phyloP scores from a whole-genome alignment of 1,140 invertebrate species.

The Zaprionus capensis region DNA sequence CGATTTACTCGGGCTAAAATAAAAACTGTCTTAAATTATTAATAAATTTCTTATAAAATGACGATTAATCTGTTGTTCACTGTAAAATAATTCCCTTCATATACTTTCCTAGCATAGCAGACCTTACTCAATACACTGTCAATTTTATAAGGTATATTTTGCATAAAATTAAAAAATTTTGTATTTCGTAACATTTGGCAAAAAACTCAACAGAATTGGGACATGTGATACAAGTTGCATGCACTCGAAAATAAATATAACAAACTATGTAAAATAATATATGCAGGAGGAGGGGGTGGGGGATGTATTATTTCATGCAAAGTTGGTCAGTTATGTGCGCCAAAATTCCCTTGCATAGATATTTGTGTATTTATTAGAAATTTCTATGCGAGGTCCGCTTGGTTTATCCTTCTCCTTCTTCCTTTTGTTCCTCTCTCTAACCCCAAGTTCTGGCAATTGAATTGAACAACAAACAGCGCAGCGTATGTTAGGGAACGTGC shows the following conservation, averaged over 20 bases:
- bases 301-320: background rate
- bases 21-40: too few relatives aligned
- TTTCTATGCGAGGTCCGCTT: background rate
- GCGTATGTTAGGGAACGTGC: background rate
- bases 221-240: background rate
- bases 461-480: slow-evolving; percentile 30
- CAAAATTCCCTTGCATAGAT: slow-evolving; percentile 3
- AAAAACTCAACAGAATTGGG: background rate
- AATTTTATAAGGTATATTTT: background rate
- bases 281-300: background rate
- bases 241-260: background rate
- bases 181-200: background rate
- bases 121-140: background rate
- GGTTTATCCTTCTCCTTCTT: background rate
- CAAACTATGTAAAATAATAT: background rate
- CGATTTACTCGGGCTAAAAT: too few relatives aligned
- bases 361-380: slow-evolving; percentile 24
- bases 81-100: too few relatives aligned
- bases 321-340: background rate
- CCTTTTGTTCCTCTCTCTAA: background rate
- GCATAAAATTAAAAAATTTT: slow-evolving; percentile 1
- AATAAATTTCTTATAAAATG: too few relatives aligned
- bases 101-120: too few relatives aligned
- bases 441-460: slow-evolving; percentile 27
- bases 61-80: too few relatives aligned